phyloP scores from a whole-genome alignment of 2,797 vertebrate genomes.

The Neostethus bicornis region DNA sequence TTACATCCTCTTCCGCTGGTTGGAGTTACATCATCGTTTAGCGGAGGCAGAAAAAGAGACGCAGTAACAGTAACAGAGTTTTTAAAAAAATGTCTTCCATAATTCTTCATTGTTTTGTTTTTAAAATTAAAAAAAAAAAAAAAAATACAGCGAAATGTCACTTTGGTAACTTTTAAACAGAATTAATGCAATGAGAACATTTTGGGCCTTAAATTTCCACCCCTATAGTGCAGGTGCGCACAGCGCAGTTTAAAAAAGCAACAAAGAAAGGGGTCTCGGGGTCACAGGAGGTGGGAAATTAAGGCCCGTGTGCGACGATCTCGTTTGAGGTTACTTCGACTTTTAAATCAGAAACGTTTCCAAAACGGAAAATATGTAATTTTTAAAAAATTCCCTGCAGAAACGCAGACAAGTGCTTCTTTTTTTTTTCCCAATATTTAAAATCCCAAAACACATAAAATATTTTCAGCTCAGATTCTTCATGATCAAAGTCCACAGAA shows the following conservation, averaged over 20 bases:
- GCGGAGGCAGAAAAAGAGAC: conserved; percentile 37
- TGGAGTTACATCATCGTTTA: conserved; percentile 30
- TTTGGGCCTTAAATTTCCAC: conserved; percentile 61
- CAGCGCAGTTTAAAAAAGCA: conserved; percentile 81
- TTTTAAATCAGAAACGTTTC: no score
- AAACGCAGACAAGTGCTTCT: conserved; percentile 69
- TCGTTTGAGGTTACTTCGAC: conserved; percentile 70
- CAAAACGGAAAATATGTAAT: no score
- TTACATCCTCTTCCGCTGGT: conserved; percentile 71
- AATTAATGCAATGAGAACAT: conserved; percentile 72
- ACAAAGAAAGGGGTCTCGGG: no score
- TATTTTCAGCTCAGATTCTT: conserved; percentile 51
- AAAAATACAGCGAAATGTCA: conserved; percentile 43
- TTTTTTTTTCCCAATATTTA: conserved; percentile 56
- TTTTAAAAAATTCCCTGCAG: conserved; percentile 77
- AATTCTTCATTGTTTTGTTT: no score
- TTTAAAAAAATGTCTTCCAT: no score
- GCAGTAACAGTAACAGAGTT: conserved; percentile 47
- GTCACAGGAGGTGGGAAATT: conserved; percentile 72
- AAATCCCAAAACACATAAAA: conserved; percentile 32
- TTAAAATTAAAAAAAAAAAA: no score
- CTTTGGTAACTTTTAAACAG: conserved; percentile 62
- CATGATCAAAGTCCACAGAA: conserved; percentile 74
- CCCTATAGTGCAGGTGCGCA: conserved; percentile 86
- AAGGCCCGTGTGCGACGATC: conserved; percentile 71